Evolutionary conservation across 1,140 invertebrate species (phyloP), one percentile per base, ranked within the genome.

Genomic region (Hypothenemus hampei): DNA sequence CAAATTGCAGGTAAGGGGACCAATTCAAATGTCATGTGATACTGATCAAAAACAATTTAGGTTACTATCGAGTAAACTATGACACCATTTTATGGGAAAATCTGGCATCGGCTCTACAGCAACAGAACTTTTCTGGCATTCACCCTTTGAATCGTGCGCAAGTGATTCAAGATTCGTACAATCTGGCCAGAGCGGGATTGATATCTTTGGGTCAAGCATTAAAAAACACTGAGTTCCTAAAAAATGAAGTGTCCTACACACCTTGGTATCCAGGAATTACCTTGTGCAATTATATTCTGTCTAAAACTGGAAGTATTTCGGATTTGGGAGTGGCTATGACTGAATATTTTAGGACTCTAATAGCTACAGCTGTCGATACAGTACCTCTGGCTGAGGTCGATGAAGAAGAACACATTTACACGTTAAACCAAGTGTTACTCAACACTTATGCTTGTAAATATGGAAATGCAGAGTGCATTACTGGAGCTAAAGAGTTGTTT

Each of bases 51-150:
- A 15, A 6, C 35, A 37, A 3, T 53, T 31, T 24, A 77, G 88
- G 87, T 22, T 85, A 84, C 55, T 92, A 89, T 69, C 78, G 89
- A 16, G 87, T 91, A 0, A 86, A 86, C 64, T 93, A 93, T 67
- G 83, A 89, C 51, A 68, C 75, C 2, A 63, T 64, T 4, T 81
- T 78, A 20, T 91, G 88, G 88, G 65, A 79, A 43, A 73, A 74
- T 22, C 75, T 85, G 20, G 76, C 78, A 11, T 24, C 71, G 0
- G 71, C 73, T 8, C 66, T 89, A 3, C 8, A 10, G n/a, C 66
- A 70, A 1, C 71, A 75, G 15, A 69, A 80, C 43, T 71, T 75
- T 54, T 60, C 71, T 59, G 70, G 72, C 4, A 84, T 88, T 26
- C 78, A 83, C 59, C 78, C 78, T 41, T 66, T 85, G 0, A 93